Evolutionary conservation across 2,113 vertebrate species (phyloP), one percentile per base, ranked within the genome.

Genomic region (Pluvianellus socialis): DNA sequence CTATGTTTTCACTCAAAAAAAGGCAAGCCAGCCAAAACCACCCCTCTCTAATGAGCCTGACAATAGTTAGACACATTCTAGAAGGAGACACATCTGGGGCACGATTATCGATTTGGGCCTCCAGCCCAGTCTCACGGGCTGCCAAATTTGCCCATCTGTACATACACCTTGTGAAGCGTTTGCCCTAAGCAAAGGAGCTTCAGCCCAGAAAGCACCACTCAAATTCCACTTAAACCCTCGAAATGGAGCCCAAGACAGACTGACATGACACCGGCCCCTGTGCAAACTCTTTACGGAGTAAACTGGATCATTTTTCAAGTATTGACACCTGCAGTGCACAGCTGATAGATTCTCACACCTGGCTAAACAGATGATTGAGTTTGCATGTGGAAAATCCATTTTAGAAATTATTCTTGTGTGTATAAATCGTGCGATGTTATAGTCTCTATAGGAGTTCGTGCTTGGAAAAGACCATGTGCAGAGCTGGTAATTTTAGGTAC

Each of bases 321-420:
- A 32, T 9, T 59, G 86, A 95, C 95, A 95, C 94, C 94, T 95
- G 95, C 0, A 0, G 9, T 9, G 38, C 59, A 35, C 96, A 95
- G 95, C 93, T 95, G 94, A 97, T 82, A 73, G 91, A 88, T 95
- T 79, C 84, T 90, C 75, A 93, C 95, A 96, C 77, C 96, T 96
- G 97, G 74, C 66, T 58, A 66, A 96, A 90, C 67, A 91, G 87
- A 96, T 82, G 92, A 97, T 62, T 33, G 55, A 77, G 76, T 85
- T 80, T 76, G 44, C 84, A 95, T 44, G 87, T 94, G 89, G 91
- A 86, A 94, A 97, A 94, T 28, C 45, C 59, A 59, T 85, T 95
- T 73, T 14, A 79, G 49, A 79, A 91, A 73, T 44, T 0, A 53
- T 63, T 94, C 95, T 86, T 91, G 18, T 28, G 44, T 18, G 10